Percentiles rank a stretch among this genome's conserved stretches.
phyloP scores from a whole-genome alignment of 2,888 invertebrate genomes.

The Byasa hedistus region DNA sequence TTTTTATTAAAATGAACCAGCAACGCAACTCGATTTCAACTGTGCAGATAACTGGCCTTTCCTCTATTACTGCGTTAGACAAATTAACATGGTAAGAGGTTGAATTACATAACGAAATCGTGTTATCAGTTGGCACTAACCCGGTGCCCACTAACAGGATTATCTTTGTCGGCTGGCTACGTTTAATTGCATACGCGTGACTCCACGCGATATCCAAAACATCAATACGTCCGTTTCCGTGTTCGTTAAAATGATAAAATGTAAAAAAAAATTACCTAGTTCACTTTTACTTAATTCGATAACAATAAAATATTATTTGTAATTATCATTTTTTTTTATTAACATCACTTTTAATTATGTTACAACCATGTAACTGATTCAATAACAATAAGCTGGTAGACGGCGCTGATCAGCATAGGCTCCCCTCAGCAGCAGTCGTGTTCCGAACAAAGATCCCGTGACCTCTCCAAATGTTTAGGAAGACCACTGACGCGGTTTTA shows the following conservation, averaged over 20 bases:
- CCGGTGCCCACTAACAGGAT: slow-evolving; percentile 18
- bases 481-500: too few species aligned
- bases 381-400: too few species aligned
- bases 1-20: not conserved
- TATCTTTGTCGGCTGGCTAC: slow-evolving; percentile 8
- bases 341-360: too few species aligned
- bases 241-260: not conserved
- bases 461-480: too few species aligned
- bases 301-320: not conserved
- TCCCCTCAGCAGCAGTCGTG: too few species aligned
- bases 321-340: too few species aligned
- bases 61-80: not conserved
- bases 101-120: slow-evolving; percentile 3
- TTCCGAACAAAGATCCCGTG: too few species aligned
- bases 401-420: too few species aligned
- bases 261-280: not conserved
- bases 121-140: slow-evolving; percentile 17
- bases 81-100: slow-evolving; percentile 2
- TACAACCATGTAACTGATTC: too few species aligned
- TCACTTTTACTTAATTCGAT: not conserved
- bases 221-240: not conserved
- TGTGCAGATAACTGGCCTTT: not conserved
- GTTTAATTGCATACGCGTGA: slow-evolving; percentile 15
- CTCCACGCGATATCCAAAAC: slow-evolving; percentile 1
- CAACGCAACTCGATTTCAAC: not conserved